These are phyloP conservation scores for Chamaea fasciata DNA, from an alignment of 2,113 vertebrate species.

Conservation along the genomic window DNA sequence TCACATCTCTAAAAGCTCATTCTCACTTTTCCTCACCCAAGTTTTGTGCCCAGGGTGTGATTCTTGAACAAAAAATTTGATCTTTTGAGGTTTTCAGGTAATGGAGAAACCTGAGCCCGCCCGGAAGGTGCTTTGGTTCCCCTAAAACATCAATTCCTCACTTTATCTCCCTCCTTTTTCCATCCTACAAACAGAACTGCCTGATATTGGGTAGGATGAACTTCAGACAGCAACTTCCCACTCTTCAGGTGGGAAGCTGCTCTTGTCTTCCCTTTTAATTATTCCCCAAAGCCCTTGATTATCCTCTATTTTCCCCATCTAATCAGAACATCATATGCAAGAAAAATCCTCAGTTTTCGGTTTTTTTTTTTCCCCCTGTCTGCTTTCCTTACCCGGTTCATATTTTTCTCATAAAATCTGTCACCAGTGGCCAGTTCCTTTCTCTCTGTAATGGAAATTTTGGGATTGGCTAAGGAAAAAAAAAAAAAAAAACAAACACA, in stretches of 20 bases:
- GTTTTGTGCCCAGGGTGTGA: not conserved
- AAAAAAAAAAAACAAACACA: not conserved
- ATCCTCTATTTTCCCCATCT: not conserved
- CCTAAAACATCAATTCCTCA: not conserved
- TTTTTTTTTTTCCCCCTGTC: not conserved
- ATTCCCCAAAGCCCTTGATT: not conserved
- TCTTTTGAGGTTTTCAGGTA: not conserved
- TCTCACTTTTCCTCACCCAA: not conserved
- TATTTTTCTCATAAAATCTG: slow-evolving; percentile 27
- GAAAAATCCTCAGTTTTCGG: not conserved
- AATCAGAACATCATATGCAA: not conserved
- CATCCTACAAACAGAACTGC: not conserved
- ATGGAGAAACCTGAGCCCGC: not conserved
- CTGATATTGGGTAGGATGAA: not conserved
- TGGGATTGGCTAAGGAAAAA: slow-evolving; percentile 25
- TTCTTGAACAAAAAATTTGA: not conserved
- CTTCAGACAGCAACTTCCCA: not conserved
- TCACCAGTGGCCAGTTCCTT: not conserved
- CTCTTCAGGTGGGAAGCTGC: not conserved
- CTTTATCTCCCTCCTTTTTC: not conserved
- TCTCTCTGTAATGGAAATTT: slow-evolving; percentile 47
- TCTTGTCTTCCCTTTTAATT: not conserved
- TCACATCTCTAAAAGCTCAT: accelerated
- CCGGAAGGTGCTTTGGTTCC: not conserved
- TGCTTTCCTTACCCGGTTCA: not conserved